phyloP scores from a whole-genome alignment of 30 jellyfish, hydroid and myxozoan species.

The Aurelia coerulea region DNA sequence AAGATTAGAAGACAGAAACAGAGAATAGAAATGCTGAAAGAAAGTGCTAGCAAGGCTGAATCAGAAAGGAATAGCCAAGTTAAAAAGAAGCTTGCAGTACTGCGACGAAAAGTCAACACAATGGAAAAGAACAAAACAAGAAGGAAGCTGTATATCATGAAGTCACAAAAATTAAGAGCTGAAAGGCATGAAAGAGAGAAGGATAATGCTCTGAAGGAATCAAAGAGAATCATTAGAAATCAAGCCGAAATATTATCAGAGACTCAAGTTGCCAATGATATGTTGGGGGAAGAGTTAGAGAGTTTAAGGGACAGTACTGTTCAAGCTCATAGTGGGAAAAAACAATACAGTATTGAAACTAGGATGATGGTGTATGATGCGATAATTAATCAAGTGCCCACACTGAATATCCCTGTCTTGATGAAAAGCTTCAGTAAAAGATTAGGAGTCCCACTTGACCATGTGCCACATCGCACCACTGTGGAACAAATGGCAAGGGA shows the following conservation, averaged over 20 bases:
- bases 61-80: neutral
- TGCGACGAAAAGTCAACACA: neutral
- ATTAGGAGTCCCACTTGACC: constrained; percentile 7
- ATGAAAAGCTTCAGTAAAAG: neutral
- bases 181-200: constrained; percentile 13
- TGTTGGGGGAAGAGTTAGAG: neutral
- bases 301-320: constrained; percentile 12
- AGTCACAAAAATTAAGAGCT: constrained; percentile 7
- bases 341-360: neutral
- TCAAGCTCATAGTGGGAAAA: neutral
- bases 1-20: constrained; percentile 1
- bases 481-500: constrained; percentile 52
- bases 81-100: neutral
- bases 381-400: constrained; percentile 18
- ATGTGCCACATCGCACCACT: constrained; percentile 43
- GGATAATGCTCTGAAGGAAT: constrained; percentile 1
- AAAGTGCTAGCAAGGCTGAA: neutral
- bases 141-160: constrained; percentile 11
- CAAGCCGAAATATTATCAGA: neutral
- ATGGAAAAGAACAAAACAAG: constrained; percentile 15
- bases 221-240: neutral
- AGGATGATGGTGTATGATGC: constrained; percentile 45
- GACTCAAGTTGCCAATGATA: constrained; percentile 7
- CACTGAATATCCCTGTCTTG: constrained; percentile 28
- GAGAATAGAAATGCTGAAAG: constrained; percentile 9